These are phyloP conservation scores for Podarcis siculus DNA, from an alignment of 2,797 vertebrate species.

Conservation along the genomic window DNA sequence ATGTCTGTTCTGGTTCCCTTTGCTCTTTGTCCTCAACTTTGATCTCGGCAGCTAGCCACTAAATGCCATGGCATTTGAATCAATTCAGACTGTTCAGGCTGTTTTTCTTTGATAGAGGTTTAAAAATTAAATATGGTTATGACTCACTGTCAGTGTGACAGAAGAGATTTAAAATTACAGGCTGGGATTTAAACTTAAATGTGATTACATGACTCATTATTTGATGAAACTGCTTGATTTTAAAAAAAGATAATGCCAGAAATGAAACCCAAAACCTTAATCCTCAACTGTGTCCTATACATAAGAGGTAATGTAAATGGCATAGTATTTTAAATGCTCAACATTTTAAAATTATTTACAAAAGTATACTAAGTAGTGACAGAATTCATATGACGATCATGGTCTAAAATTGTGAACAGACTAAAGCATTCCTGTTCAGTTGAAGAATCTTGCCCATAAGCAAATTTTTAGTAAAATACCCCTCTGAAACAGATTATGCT, in stretches of 20 bases:
- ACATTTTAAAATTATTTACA: neutral
- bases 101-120: neutral
- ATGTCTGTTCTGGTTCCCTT: neutral
- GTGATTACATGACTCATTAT: neutral
- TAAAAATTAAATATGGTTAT: neutral
- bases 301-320: neutral
- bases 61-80: constrained; percentile 28
- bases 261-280: neutral
- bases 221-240: neutral
- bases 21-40: neutral
- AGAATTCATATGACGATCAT: neutral
- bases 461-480: neutral
- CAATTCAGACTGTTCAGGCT: neutral
- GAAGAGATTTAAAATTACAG: neutral
- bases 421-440: neutral
- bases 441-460: neutral
- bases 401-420: neutral
- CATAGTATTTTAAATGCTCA: neutral
- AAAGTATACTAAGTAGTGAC: neutral
- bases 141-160: neutral
- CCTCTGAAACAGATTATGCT: neutral
- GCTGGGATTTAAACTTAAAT: neutral
- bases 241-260: neutral
- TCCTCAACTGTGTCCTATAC: neutral
- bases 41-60: constrained; percentile 12